Base-by-base conservation (phyloP, 2,797 vertebrate species). In the Pitangus sulphuratus region DNA sequence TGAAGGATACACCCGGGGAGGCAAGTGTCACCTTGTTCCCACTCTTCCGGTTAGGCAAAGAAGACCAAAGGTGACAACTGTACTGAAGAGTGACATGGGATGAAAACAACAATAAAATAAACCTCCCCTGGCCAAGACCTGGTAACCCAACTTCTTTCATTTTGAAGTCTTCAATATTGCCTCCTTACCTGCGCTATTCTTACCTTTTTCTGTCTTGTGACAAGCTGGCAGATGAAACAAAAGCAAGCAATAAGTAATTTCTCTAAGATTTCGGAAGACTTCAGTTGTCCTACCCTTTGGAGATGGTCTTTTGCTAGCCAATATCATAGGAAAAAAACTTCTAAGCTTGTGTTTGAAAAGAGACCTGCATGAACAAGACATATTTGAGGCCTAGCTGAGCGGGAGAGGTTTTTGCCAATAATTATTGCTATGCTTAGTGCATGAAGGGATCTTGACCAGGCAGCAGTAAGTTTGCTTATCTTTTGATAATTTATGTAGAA, bases 361-460 rank as follows among this genome's bases (percentile, higher is more conserved):
- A 82, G 5, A 44, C 4, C 18, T 64, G 45, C 66, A 79, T 24
- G 15, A 60, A 28, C 12, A 81, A 68, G 54, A 66, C 13, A 64
- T 60, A 79, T 51, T 7, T 54, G 31, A 75, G 47, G 15, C 13
- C 65, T 64, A 77, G 2, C 15, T 75, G 78, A 84, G 57, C 48
- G 62, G 24, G 33, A 57, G 24, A 84, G 16, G 1, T 16, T 60
- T 93, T 85, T 89, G 68, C 33, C 39, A n/a, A 16, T 3, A 77
- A 14, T 1, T 2, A 1, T 6, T 11, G 2, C 25, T 48, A 6
- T 19, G 28, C 25, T 74, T 53, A 80, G 56, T 12, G 50, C 1
- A 4, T 47, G 22, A 89, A 84, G 11, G 20, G 13, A 6, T n/a
- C 22, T 84, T 70, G 45, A 58, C 6, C 22, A 84, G 35, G 28